These are phyloP conservation scores for Campylomormyrus numenius DNA, from an alignment of 2,113 vertebrate genomes.

Conservation along the genomic window DNA sequence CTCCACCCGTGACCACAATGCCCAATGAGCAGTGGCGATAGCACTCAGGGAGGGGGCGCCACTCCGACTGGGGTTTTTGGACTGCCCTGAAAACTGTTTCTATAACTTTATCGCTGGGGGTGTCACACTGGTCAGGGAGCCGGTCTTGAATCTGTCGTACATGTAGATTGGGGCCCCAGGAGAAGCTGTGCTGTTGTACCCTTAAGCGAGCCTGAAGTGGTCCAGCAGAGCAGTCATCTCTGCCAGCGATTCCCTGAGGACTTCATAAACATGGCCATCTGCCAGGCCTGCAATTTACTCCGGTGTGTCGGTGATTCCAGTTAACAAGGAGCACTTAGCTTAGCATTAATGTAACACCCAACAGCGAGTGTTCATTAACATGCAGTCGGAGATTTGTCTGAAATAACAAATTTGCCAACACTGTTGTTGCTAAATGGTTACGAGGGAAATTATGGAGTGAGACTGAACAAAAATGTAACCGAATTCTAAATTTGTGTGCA, in stretches of 20 bases:
- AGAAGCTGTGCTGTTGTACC: neutral
- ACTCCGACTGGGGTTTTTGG: neutral
- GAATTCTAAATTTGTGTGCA: neutral
- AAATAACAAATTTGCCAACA: neutral
- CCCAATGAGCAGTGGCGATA: neutral
- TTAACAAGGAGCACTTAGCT: neutral
- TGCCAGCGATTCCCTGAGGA: neutral
- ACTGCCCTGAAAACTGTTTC: neutral
- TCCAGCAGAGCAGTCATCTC: neutral
- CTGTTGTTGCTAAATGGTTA: neutral
- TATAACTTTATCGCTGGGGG: neutral
- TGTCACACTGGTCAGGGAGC: neutral
- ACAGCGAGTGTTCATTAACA: neutral
- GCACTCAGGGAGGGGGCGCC: neutral
- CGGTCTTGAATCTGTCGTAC: neutral
- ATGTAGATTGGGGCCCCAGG: neutral
- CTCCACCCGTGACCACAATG: neutral
- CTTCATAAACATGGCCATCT: constrained; percentile 2
- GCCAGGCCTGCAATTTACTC: neutral
- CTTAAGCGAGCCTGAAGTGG: neutral
- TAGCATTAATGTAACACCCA: neutral
- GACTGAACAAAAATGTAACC: neutral
- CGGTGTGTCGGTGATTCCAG: neutral
- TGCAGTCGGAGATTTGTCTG: neutral
- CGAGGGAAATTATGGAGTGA: neutral